Evolutionary conservation across 2,888 invertebrate genomes (phyloP), one percentile per base, ranked within the genome.

Genomic region (Cerceris ruficornis): DNA sequence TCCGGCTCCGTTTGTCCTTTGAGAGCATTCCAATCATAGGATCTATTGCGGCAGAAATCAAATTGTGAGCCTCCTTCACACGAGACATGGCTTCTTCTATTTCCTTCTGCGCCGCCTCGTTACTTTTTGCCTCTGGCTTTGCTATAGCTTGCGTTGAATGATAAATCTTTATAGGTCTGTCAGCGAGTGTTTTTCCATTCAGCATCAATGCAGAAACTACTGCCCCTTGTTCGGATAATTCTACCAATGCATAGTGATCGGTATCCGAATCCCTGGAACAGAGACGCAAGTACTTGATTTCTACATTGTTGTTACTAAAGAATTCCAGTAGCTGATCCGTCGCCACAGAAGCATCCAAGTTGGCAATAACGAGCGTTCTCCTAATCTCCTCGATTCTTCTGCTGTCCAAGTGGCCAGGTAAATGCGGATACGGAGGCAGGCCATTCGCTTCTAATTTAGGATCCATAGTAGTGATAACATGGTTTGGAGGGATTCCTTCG

Each of bases 61-160:
- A 94, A 91, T 97, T 97, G 92, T 98, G 98, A 0, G 98, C 98
- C 93, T 99, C 98, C 91, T 98, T 98, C 0, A 98, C 98, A 80
- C 98, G 94, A 59, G 98, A 97, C 98, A 99, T 98, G 0, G 98
- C 98, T 92, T 98, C 98, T 92, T 98, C 98, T 70, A 99, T 98
- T 93, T 98, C 98, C 58, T 97, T 95, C 89, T 98, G 97, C 0
- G 98, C 98, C 0, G 98, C 98, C 91, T 98, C 98, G 90, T 98
- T 98, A 85, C 98, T 98, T 92, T 98, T 98, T 0, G 98, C 97
- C 91, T 98, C 98, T 0, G 98, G 98, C 89, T 98, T 98, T 1
- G 96, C 95, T 80, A 98, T 98, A 0, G 98, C 96, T 91, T 98
- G 97, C 1, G 96, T 97, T 0, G 99, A 97, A 93, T 99, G 99